These are phyloP conservation scores for Brachionus rubens DNA, from an alignment of 1,140 invertebrate genomes.

Conservation along the genomic window DNA sequence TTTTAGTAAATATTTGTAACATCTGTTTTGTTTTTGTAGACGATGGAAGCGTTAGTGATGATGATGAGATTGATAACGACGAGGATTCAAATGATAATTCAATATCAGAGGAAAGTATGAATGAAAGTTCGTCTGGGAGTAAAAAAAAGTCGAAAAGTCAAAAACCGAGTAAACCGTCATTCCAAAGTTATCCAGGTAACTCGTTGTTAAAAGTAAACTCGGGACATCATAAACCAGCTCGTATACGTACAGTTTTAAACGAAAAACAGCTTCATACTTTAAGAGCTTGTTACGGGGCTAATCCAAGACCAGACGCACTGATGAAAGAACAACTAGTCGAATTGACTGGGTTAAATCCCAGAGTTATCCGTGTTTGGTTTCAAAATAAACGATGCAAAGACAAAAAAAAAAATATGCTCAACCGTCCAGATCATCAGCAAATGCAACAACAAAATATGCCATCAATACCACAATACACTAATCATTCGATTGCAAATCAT, in stretches of 20 bases:
- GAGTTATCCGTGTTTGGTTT: conserved; percentile 96
- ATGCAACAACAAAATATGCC: conserved; percentile 64
- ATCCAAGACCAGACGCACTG: conserved; percentile 92
- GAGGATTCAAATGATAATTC: conserved; percentile 35
- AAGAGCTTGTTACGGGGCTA: conserved; percentile 82
- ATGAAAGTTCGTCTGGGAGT: neutral
- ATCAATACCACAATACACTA: neutral
- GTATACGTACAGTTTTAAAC: conserved; percentile 93
- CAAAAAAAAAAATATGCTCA: conserved; percentile 91
- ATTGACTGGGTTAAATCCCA: conserved; percentile 89
- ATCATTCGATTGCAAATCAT: neutral
- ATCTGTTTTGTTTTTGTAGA: neutral
- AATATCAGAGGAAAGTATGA: conserved; percentile 36
- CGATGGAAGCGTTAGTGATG: conserved; percentile 14
- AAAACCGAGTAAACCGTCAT: neutral
- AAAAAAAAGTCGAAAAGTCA: neutral
- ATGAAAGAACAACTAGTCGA: conserved; percentile 99
- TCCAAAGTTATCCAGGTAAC: neutral
- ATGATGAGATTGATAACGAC: conserved; percentile 33
- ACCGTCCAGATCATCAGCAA: conserved; percentile 96
- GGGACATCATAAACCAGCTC: conserved; percentile 73
- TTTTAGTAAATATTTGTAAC: no score
- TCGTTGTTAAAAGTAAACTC: conserved; percentile 16
- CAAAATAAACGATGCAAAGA: conserved; percentile 98
- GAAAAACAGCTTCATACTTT: conserved; percentile 97